Percentiles rank a stretch among this genome's conserved stretches.
These are phyloP conservation scores for Plebejus anna DNA, from an alignment of 2,888 invertebrate species.

Conservation along the genomic window DNA sequence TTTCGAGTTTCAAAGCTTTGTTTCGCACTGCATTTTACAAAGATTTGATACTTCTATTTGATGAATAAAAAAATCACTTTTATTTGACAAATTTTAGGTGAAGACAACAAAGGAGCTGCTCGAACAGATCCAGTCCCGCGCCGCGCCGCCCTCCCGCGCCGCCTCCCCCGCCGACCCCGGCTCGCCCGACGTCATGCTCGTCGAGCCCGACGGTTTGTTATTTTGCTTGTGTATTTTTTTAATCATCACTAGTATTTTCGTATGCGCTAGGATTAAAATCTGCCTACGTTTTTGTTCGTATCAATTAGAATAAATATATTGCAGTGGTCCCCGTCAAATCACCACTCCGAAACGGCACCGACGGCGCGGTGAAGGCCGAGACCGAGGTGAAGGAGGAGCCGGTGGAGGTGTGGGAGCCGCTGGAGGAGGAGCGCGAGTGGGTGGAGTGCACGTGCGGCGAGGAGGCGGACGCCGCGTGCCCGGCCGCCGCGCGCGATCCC, in stretches of 20 bases:
- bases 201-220: constrained; percentile 61
- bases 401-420: constrained; percentile 45
- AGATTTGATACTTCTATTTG: too few species aligned
- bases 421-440: constrained; percentile 58
- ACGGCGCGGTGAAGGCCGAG: constrained; percentile 34
- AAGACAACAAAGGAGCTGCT: constrained; percentile 87
- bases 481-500: constrained; percentile 64
- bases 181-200: constrained; percentile 69
- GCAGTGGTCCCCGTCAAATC: constrained; percentile 53
- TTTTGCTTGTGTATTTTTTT: neutral
- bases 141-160: constrained; percentile 52
- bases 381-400: constrained; percentile 35
- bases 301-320: constrained; percentile 27
- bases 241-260: constrained; percentile 23
- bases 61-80: neutral
- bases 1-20: too few species aligned
- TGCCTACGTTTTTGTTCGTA: neutral
- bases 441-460: constrained; percentile 58
- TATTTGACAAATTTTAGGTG: constrained; percentile 48
- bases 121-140: constrained; percentile 85
- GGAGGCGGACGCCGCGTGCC: constrained; percentile 47
- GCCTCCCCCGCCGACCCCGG: constrained; percentile 49
- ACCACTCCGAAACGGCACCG: constrained; percentile 62
- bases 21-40: too few species aligned
- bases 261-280: constrained; percentile 22